A percentile compares a stretch with the other conserved stretches of the same genome.
These are phyloP conservation scores for Trididemnum nubilum DNA, from an alignment of 23 tunicate species.

Conservation along the genomic window DNA sequence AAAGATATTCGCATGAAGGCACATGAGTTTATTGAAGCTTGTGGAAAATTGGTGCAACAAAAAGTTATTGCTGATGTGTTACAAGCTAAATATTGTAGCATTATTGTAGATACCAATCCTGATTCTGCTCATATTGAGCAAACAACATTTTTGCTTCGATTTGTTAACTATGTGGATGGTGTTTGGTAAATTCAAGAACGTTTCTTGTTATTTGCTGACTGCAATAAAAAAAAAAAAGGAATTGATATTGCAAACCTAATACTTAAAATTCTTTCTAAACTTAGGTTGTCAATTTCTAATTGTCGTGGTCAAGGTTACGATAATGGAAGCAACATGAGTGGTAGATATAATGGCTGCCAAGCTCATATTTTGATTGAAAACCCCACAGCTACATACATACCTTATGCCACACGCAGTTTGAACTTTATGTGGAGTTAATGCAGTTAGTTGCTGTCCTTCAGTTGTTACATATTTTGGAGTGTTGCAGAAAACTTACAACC, in stretches of 20 bases:
- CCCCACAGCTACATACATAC: neutral
- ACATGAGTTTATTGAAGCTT: constrained; percentile 12
- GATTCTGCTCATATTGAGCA: constrained; percentile 26
- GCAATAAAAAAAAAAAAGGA: constrained; percentile 21
- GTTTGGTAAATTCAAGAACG: constrained; percentile 1
- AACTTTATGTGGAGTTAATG: constrained; percentile 17
- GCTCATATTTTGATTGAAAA: neutral
- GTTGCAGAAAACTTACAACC: neutral
- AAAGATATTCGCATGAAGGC: neutral
- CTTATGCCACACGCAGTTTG: neutral
- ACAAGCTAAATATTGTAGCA: constrained; percentile 3
- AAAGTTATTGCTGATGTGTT: neutral
- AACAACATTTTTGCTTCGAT: constrained; percentile 4
- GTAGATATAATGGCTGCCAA: neutral
- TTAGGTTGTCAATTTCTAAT: neutral
- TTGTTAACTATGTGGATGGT: neutral
- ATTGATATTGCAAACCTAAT: neutral
- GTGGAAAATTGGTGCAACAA: neutral
- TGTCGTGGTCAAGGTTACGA: constrained; percentile 29
- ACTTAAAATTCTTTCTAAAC: neutral
- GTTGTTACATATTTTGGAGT: constrained; percentile 17
- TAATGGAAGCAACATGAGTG: constrained; percentile 12
- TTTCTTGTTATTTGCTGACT: constrained; percentile 13
- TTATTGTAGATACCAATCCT: constrained; percentile 20
- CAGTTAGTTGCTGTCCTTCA: neutral